These are phyloP conservation scores for Neopipo cinnamomea DNA, from an alignment of 2,113 vertebrate species.

Conservation along the genomic window DNA sequence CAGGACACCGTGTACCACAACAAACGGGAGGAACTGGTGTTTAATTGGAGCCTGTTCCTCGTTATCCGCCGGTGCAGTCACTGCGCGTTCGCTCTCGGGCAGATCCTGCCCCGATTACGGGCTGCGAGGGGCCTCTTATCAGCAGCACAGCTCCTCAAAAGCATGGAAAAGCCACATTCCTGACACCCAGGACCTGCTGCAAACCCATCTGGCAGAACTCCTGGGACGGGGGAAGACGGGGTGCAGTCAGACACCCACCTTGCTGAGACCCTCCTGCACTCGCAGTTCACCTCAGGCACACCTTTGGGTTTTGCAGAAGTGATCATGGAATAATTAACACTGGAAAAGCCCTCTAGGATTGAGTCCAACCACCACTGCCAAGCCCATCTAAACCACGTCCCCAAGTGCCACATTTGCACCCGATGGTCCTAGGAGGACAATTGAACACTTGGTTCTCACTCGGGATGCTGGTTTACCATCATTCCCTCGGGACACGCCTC, in stretches of 20 bases:
- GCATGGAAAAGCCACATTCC: not conserved
- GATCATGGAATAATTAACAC: rapidly evolving
- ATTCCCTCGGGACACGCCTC: not conserved
- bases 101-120: not conserved
- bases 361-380: not conserved
- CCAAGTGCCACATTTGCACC: not conserved
- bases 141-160: not conserved
- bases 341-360: not conserved
- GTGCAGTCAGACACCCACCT: rapidly evolving
- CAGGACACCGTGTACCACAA: not conserved
- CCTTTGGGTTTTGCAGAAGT: not conserved
- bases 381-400: not conserved
- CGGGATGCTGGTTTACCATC: not conserved
- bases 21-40: not conserved
- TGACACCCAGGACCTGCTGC: rapidly evolving
- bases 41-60: not conserved
- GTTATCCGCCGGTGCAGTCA: not conserved
- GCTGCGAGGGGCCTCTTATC: not conserved
- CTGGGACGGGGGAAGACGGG: not conserved
- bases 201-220: not conserved
- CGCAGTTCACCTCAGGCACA: rapidly evolving
- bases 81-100: not conserved
- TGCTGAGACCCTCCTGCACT: not conserved
- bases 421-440: not conserved
- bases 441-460: rapidly evolving